Base-by-base conservation (phyloP, 2,888 invertebrate genomes). In the Zhengitettix transpicula region DNA sequence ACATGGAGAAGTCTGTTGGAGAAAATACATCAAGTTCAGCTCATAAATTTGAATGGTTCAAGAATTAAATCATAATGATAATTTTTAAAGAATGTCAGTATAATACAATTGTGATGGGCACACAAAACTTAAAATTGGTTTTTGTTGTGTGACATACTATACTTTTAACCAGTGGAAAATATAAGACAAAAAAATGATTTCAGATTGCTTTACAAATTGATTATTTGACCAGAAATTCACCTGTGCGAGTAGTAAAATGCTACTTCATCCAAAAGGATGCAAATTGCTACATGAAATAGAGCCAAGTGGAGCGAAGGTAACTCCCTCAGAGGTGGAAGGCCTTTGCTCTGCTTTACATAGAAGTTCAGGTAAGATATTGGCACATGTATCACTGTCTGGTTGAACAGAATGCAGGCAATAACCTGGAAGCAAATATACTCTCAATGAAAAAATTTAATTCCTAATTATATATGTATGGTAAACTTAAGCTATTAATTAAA, bases 161-260 rank as follows among this genome's bases (percentile, higher is more conserved):
- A n/a, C n/a, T n/a, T n/a, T n/a, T n/a, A n/a, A n/a, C n/a, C n/a
- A n/a, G n/a, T n/a, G n/a, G n/a, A n/a, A n/a, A n/a, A n/a, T n/a
- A n/a, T n/a, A 28, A 7, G 28, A 2, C 28, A 7, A 7, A 7
- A 2, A 28, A 28, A 5, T 28, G 7, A 5, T 28, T 28, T 28
- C 2, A 28, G 28, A 28, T 28, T 28, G 28, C 28, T 28, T 28
- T 28, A 28, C 28, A 7, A 7, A 28, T 7, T 28, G 28, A 28
- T 7, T 28, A 7, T 7, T 28, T 28, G 28, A 28, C n/a, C n/a
- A n/a, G n/a, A n/a, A n/a, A n/a, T 5, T 28, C 61, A 75, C 77
- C 77, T 72, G 68, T 79, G 78, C 16, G 73, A 70, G 67, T 79
- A 79, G 65, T 79, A 79, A 68, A 79, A 79, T 44, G 70, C 69